Evolutionary conservation across 2,888 invertebrate species (phyloP), one percentile per base, ranked within the genome.

Genomic region (Erebia palarica): DNA sequence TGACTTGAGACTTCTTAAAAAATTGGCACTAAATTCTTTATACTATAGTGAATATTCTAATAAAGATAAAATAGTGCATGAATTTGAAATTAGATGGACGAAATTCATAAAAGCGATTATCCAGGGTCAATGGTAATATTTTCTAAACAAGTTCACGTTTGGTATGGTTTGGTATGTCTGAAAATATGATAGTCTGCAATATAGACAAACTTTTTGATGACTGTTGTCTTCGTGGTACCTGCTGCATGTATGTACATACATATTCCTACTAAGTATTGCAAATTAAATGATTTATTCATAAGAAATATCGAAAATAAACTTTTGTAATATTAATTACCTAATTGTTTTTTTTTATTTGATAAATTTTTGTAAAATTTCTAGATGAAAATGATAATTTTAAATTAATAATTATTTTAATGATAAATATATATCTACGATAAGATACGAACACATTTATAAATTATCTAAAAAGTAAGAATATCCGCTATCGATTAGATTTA

Each of bases 21-120:
- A 96, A 78, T 84, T 97, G 57, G 96, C 96, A 0, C 80, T 96
- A 10, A 97, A 97, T 83, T 97, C 97, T 0, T 89, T 97, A 16
- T 86, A 91, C 42, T 96, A 95, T 79, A 96, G 96, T 79, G 93
- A 95, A 0, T 86, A 96, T 85, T 81, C 84, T 0, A 80, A 90
- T 74, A 90, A 87, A 77, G 85, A 90, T 70, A 86, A 84, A 70
- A 77, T 90, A 21, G 80, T 88, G 0, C 78, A 85, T 70, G 90
- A 90, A 63, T 93, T 91, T 70, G 86, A 92, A 78, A 85, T 85
- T 53, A 86, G 90, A 1, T 92, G 92, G 92, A 85, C 84, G 0
- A 87, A 81, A 72, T 92, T 91, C 74, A 88, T 93, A 55, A 83
- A 89, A 61, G 73, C 72, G 1, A 76, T 90, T 61, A 81, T 86